phyloP scores from a whole-genome alignment of 2,888 invertebrate genomes.

The Isoperla grammatica region DNA sequence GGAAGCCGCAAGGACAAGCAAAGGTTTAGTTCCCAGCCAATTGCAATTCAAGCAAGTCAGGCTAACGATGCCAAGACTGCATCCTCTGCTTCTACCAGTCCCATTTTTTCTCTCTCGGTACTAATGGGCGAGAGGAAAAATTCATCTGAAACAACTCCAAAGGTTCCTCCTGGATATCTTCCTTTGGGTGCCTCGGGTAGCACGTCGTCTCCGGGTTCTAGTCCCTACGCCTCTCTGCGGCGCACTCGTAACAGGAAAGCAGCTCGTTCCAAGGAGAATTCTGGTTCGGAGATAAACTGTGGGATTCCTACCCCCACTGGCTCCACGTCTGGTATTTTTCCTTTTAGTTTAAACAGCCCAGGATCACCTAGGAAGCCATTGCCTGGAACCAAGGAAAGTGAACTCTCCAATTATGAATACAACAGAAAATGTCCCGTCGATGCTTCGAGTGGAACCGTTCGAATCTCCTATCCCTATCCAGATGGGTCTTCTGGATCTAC shows the following conservation, averaged over 20 bases:
- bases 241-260: conserved; percentile 37
- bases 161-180: conserved; percentile 44
- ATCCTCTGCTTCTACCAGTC: conserved; percentile 34
- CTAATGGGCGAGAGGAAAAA: conserved; percentile 39
- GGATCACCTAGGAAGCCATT: conserved; percentile 54
- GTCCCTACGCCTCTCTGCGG: conserved; percentile 46
- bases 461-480: conserved; percentile 33
- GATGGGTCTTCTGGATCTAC: conserved; percentile 34
- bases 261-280: conserved; percentile 42
- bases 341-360: conserved; percentile 62
- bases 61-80: conserved; percentile 37
- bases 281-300: conserved; percentile 35
- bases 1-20: conserved; percentile 41
- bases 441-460: conserved; percentile 39
- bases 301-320: conserved; percentile 53
- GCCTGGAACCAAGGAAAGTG: conserved; percentile 33
- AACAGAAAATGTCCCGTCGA: conserved; percentile 40
- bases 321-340: conserved; percentile 59
- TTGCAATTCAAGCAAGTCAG: conserved; percentile 49
- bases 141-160: conserved; percentile 44
- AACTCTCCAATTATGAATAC: conserved; percentile 31
- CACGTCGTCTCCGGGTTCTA: conserved; percentile 44
- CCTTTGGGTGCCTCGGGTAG: conserved; percentile 43
- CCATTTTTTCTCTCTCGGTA: conserved; percentile 29
- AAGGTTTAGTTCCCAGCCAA: conserved; percentile 55